Base-by-base conservation (phyloP, 2,113 vertebrate genomes). In the Cyanocitta stelleri region DNA sequence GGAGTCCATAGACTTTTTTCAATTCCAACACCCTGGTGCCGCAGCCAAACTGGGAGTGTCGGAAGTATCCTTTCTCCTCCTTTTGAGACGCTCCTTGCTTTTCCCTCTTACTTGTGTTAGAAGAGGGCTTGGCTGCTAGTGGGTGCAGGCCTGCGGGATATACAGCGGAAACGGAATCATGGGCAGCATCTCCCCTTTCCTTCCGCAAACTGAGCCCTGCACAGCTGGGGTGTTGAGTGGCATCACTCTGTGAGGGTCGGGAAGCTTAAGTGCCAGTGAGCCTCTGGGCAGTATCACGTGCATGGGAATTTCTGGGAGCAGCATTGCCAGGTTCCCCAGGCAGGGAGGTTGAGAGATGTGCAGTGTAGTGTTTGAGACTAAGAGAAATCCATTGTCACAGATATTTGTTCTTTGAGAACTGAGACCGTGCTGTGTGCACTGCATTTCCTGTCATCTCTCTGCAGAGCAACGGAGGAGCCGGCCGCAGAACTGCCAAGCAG, bases 401-500 rank as follows among this genome's bases (percentile, higher is more conserved):
- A 23, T 3, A 7, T 27, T 17, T 7, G 1, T 69, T 48, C 30
- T 62, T 44, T 19, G 7, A 39, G 6, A 3, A 14, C 21, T 1
- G 13, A 54, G 24, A 39, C 11, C 9, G 7, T 43, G 41, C 21
- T 33, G 9, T 5, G 2, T 39, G 16, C 61, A 1, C 51, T 44
- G 29, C 14, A 5, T 69, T 41, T 61, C 49, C 27, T 35, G 4
- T 39, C 17, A 3, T 86, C 30, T 92, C 39, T 63, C 90, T 87
- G 26, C 96, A 98, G 98, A 72, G 22, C 93, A 97, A 33, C 56
- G 17, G 10, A 95, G 96, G 43, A 90, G 44, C n/a, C 37, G 13
- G 71, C 94, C 94, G 26, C 97, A 94, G 56, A 94, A 96, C 17
- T 87, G 96, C 69, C 74, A 62, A 13, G 93, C 87, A 52, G 93